These are phyloP conservation scores for Eugnorisma glareosa DNA, from an alignment of 2,888 invertebrate species.

Conservation along the genomic window DNA sequence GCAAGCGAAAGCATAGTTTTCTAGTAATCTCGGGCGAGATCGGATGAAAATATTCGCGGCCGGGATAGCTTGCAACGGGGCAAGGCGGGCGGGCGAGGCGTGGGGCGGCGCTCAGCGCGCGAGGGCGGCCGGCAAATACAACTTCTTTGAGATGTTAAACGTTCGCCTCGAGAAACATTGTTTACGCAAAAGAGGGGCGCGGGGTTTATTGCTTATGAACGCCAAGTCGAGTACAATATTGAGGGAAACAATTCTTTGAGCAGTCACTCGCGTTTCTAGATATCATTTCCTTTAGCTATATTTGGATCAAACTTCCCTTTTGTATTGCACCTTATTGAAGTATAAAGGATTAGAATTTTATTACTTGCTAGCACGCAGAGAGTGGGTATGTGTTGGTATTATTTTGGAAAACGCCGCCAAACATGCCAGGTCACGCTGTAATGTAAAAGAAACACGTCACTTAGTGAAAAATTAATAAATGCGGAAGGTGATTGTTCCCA, in stretches of 20 bases:
- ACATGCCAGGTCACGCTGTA: conserved; percentile 59
- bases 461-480: conserved; percentile 60
- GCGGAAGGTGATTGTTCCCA: conserved; percentile 42
- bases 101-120: conserved; percentile 58
- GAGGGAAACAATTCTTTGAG: conserved; percentile 74
- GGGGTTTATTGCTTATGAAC: conserved; percentile 81
- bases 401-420: conserved; percentile 49
- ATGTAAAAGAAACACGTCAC: conserved; percentile 65
- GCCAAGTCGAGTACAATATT: conserved; percentile 74
- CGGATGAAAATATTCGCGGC: conserved; percentile 59
- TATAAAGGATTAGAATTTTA: conserved; percentile 51
- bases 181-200: conserved; percentile 74
- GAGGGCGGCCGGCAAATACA: conserved; percentile 63
- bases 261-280: conserved; percentile 66
- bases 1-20: conserved; percentile 57
- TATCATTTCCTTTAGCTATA: conserved; percentile 63
- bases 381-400: conserved; percentile 45
- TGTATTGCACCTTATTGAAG: conserved; percentile 53
- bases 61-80: conserved; percentile 35
- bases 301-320: conserved; percentile 51
- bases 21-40: conserved; percentile 54
- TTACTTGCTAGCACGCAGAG: conserved; percentile 49
- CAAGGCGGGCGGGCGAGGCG: conserved; percentile 32
- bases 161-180: conserved; percentile 77
- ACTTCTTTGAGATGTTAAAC: conserved; percentile 82